Conservation (phyloP, 30 jellyfish, hydroid and myxozoan species). For the Chironex yamaguchii region DNA sequence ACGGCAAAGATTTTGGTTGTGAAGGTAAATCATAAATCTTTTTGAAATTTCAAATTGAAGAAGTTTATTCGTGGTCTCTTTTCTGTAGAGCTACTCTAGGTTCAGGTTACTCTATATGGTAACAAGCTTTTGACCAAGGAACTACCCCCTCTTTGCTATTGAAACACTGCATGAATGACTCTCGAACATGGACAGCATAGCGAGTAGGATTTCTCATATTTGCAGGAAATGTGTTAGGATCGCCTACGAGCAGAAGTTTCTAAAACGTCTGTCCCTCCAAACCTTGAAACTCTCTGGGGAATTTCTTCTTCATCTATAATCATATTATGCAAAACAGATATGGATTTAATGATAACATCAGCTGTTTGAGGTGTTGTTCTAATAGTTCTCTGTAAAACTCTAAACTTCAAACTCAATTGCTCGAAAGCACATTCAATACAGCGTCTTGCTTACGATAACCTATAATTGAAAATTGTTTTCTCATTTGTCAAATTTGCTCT, state of each 20-base stretch:
- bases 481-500: neutral
- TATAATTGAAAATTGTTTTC: constrained; percentile 15
- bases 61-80: too few relatives aligned
- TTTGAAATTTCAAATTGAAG: too few relatives aligned
- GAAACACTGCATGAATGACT: constrained; percentile 38
- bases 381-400: neutral
- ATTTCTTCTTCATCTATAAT: constrained; percentile 28
- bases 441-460: constrained; percentile 33
- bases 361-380: neutral
- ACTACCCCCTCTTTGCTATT: constrained; percentile 25
- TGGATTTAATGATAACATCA: neutral
- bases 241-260: too few relatives aligned
- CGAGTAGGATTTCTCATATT: neutral
- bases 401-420: constrained; percentile 7
- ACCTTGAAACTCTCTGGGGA: too few relatives aligned
- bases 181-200: constrained; percentile 26
- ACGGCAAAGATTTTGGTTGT: too few relatives aligned
- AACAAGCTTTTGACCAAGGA: constrained; percentile 9
- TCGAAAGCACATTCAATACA: constrained; percentile 29
- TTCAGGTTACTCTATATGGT: too few relatives aligned
- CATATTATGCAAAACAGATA: constrained; percentile 10
- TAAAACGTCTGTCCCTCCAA: too few relatives aligned
- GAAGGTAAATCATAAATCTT: too few relatives aligned
- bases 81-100: too few relatives aligned
- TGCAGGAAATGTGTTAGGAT: constrained; percentile 20